Evolutionary conservation across 2,797 vertebrate species (phyloP), one percentile per base, ranked within the genome.

Genomic region (Ispidina picta): DNA sequence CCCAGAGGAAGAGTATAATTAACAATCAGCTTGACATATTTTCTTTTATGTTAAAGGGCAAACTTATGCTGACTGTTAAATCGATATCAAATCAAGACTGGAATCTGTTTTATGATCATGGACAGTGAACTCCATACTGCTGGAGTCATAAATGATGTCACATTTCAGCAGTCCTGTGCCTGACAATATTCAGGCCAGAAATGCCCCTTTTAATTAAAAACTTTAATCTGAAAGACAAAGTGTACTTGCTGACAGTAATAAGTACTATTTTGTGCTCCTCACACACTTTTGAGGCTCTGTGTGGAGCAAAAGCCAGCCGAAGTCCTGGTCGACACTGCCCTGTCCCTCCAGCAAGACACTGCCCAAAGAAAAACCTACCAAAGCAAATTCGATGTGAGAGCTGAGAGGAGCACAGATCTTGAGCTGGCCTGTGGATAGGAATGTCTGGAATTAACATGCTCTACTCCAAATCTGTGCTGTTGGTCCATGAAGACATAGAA

Each of bases 81-180:
- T 97, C 97, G 15, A 98, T 97, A 97, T 92, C 96, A 98, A 96
- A 97, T 97, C 96, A 97, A 93, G 93, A 93, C 88, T 97, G 86
- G 93, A 97, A 97, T 93, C 92, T 96, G 86, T 92, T 98, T 98
- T 97, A 98, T 2, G 72, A 96, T 93, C 88, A 83, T 59, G 85
- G 74, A 96, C 92, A 90, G 85, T 91, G 89, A 95, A 96, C 92
- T 94, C 79, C 90, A 89, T 96, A 94, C 90, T 93, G 81, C 85
- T 59, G 80, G 74, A 94, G 90, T 92, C 94, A 96, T 97, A 97
- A 97, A 97, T 95, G 96, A 97, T 97, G 96, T 96, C 96, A 96
- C 92, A 92, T 95, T 96, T 95, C 95, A 96, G 95, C 86, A 73
- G 83, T 92, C 81, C 78, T 41, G 9, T 79, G 80, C 63, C 83